These are phyloP conservation scores for Nebria salina DNA, from an alignment of 2,888 invertebrate genomes.

Conservation along the genomic window DNA sequence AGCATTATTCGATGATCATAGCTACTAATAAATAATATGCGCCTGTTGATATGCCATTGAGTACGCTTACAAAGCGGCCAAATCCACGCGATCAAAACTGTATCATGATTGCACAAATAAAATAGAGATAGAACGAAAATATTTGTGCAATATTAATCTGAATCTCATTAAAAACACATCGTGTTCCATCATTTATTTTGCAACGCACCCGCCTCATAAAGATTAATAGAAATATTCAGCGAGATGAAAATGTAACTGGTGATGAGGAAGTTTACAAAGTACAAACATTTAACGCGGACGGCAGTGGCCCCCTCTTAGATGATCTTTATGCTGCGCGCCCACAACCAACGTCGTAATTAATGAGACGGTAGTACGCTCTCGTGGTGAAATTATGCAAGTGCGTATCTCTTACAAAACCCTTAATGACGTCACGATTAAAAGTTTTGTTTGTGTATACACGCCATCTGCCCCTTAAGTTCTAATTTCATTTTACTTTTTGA, in stretches of 20 bases:
- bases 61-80: conserved; percentile 16
- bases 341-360: neutral
- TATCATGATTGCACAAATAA: neutral
- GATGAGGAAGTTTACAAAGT: conserved; percentile 1
- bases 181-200: conserved; percentile 4
- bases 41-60: conserved; percentile 42
- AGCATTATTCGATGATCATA: conserved; percentile 39
- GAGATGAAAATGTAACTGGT: conserved; percentile 28
- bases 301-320: conserved; percentile 25
- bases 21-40: conserved; percentile 31
- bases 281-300: neutral
- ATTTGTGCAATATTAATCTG: neutral
- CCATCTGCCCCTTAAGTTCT: conserved; percentile 41
- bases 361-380: conserved; percentile 30
- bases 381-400: conserved; percentile 29
- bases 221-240: conserved; percentile 34
- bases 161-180: conserved; percentile 30
- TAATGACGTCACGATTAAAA: conserved; percentile 46
- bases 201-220: conserved; percentile 16
- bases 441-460: conserved; percentile 39
- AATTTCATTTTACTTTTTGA: conserved; percentile 38
- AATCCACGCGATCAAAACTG: conserved; percentile 12
- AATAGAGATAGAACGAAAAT: neutral
- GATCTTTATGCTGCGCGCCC: conserved; percentile 15
- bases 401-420: conserved; percentile 29